Evolutionary conservation across 2,797 vertebrate genomes (phyloP).

Genomic region (Tragelaphus eurycerus): DNA sequence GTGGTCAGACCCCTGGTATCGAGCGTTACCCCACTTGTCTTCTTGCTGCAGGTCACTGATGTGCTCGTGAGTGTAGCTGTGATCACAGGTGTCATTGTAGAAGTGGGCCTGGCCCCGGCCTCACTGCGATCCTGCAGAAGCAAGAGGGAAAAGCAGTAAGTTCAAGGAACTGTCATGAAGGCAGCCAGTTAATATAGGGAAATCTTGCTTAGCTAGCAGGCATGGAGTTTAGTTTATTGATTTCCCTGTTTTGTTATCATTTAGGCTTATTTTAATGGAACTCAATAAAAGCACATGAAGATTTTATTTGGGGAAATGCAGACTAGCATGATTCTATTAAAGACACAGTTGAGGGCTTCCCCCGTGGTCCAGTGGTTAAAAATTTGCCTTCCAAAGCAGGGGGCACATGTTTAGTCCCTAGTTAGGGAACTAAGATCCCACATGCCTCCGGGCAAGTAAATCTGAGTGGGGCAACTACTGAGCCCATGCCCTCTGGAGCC

Average conservation of each 20-base stretch:
- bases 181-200: no score
- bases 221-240: background rate
- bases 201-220: background rate
- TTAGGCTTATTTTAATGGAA: background rate
- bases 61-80: rapidly evolving
- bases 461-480: background rate
- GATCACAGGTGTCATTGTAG: rapidly evolving
- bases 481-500: background rate
- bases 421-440: background rate
- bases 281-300: background rate
- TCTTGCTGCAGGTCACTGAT: background rate
- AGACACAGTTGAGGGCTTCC: background rate
- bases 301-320: background rate
- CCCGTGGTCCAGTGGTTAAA: background rate
- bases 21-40: background rate
- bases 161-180: background rate
- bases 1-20: rapidly evolving
- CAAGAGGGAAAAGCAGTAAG: background rate
- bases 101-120: background rate
- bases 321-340: background rate
- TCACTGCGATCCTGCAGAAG: rapidly evolving
- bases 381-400: background rate
- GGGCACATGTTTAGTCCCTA: background rate
- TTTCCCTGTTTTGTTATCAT: background rate
- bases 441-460: background rate